Evolutionary conservation across 1,140 invertebrate species (phyloP), one percentile per base, ranked within the genome.

Genomic region (Cephus cinctus): DNA sequence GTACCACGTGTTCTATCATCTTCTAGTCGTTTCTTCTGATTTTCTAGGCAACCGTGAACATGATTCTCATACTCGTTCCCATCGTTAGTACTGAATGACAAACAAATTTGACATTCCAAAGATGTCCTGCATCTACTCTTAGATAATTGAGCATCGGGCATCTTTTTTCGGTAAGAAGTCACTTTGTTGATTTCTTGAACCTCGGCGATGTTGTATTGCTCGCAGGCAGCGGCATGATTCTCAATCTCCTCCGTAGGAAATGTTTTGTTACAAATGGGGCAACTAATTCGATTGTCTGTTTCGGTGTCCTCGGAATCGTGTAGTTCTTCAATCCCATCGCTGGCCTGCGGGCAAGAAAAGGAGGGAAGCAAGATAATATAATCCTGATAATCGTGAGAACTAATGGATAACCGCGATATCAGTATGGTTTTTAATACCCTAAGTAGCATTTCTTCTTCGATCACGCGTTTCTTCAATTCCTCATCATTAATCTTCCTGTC

Each of bases 191-290:
- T 30, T 31, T 52, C 18, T 2, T 47, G 22, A 25, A 54, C 43
- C 6, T 43, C 16, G 44, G 20, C 20, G 2, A 5, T 42, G 14
- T 38, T 43, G 19, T 53, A 69, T 48, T 56, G 59, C 5, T 65
- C 43, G 8, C 68, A 71, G 43, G 43, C 30, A 11, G 59, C 56
- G 11, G 68, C 68, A 43, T 71, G 68, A 20, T 38, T 12, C 35
- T 58, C 50, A 47, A 71, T 66, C 20, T 66, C 27, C 6, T 55
- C 35, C 18, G 4, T 19, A 16, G 53, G 38, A 27, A 66, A 71
- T 5, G 2, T 31, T 25, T 56, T 52, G 31, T 60, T 56, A 42
- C 68, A 71, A 25, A 71, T 67, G 5, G 68, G 68, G 45, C 68
- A 71, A 19, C 12, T n/a, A 14, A 35, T 16, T 8, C 8, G 34